Evolutionary conservation across 2,888 invertebrate species (phyloP), one percentile per base, ranked within the genome.

Genomic region (Dolichopus griseipennis): DNA sequence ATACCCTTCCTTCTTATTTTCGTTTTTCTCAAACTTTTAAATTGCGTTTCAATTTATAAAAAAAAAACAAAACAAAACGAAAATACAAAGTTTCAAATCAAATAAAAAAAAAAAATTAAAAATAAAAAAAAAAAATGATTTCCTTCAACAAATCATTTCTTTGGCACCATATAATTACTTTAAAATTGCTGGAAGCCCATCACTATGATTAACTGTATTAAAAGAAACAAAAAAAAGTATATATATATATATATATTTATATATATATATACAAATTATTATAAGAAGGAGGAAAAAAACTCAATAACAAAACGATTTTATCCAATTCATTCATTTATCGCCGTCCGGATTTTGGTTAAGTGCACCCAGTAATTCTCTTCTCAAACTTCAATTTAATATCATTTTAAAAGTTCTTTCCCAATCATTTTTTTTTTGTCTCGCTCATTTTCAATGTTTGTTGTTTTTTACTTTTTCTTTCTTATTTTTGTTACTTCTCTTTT

Each of bases 101-200:
- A 27, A 27, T 27, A 27, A 27, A 27, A 5, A 27, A 5, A 27
- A 27, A 27, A 52, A 52, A 52, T 12, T 52, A 18, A 18, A 18
- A 52, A 15, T 12, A 7, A 52, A 52, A 52, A 52, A 6, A 18
- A 4, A 18, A n/a, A 52, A 52, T 52, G 18, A 52, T 52, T 52
- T 52, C 52, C 52, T 52, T 52, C 52, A 52, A 52, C 52, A 52
- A 52, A 52, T 52, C 52, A 52, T 52, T 52, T 52, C 52, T 52
- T 52, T 52, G 52, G 52, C 52, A 52, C 52, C 18, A 52, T 52
- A 52, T 52, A 52, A 52, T 52, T 52, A 52, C n/a, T 52, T 52
- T 52, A 52, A 52, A 52, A 52, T 52, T 52, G 52, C 52, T 52
- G 9, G 15, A 52, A 52, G 52, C 52, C 18, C 52, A 52, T 52